Base-by-base conservation (phyloP, 1,140 invertebrate species). In the Neomicropteryx cornuta region DNA sequence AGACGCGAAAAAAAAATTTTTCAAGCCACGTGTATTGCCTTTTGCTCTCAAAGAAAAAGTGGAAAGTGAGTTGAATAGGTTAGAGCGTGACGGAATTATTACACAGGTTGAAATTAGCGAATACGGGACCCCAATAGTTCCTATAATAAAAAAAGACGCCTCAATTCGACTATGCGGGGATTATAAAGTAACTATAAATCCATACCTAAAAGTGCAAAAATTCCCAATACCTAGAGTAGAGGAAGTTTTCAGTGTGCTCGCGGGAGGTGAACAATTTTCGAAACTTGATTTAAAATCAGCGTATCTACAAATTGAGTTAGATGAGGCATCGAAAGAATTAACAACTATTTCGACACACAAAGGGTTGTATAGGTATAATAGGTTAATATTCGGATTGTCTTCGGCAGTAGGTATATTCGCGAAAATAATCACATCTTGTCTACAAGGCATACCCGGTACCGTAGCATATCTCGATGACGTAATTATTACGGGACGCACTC, bases 51-150 rank as follows among this genome's bases (percentile, higher is more conserved):
- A 27, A 10, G 23, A 31, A 3, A 16, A 24, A 27, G 27, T 47
- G 5, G 45, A 47, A 19, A 20, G 38, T 18, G 39, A 47, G 35
- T 32, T 47, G 6, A 22, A 44, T 14, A 33, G 35, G 23, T 36
- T 44, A 35, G 35, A 37, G 5, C 18, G 41, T 13, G 6, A 29
- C 2, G 33, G 28, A n/a, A 24, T 38, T 10, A 24, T 48, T 30
- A 23, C 23, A 24, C 34, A 34, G 1, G 38, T 46, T 2, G 32
- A 40, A 5, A 28, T 24, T 32, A 47, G 46, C 14, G 41, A 56
- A 4, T 68, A 55, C 53, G 62, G 55, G 3, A 55, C 59, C 16
- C 61, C 64, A 14, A 43, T 63, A 19, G 51, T 65, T 2, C 47
- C 48, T 1, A 47, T 58, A 0, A 28, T 41, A 5, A 56, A 62